Evolutionary conservation across 2,888 invertebrate genomes (phyloP), one percentile per base, ranked within the genome.

Genomic region (Limenitis camilla): DNA sequence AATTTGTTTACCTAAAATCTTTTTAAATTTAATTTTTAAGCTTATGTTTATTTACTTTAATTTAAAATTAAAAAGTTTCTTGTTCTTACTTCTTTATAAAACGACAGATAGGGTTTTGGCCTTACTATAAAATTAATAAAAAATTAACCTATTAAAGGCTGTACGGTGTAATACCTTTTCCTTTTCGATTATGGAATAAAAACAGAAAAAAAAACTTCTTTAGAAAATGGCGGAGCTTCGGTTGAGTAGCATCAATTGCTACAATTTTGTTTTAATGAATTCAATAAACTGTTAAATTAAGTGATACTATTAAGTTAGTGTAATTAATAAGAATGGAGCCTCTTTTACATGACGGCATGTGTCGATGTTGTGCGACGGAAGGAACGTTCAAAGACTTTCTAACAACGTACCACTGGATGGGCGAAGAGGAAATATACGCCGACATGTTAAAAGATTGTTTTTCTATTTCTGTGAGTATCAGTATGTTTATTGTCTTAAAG

Each of bases 361-460:
- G 86, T 65, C 79, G 86, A 60, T 87, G 86, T 69, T 87, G 86
- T 74, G 78, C 83, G 1, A 75, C 83, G 2, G 81, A 82, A 60
- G 86, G 86, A 49, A 72, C 75, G 29, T 86, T 74, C 56, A 86
- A 86, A 71, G 81, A 84, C 65, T 67, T 86, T 51, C 74, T 74
- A 60, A 68, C 69, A 27, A 65, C 74, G 1, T 85, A 85, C 58
- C 71, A 71, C 51, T 87, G 86, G 86, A 83, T 86, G 82, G 86
- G 84, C 49, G 79, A 78, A 28, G 78, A 81, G 59, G 86, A 87
- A 59, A 65, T 86, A 5, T 87, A 87, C 56, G 71, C 75, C 11
- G 81, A 85, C 58, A 85, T 87, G 84, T 65, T 87, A 58, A 71
- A 69, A 42, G 81, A 84, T 65, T 85, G 85, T 70, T 84, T 86